These are phyloP conservation scores for Saccostrea cuccullata DNA, from an alignment of 1,140 invertebrate genomes.

Conservation along the genomic window DNA sequence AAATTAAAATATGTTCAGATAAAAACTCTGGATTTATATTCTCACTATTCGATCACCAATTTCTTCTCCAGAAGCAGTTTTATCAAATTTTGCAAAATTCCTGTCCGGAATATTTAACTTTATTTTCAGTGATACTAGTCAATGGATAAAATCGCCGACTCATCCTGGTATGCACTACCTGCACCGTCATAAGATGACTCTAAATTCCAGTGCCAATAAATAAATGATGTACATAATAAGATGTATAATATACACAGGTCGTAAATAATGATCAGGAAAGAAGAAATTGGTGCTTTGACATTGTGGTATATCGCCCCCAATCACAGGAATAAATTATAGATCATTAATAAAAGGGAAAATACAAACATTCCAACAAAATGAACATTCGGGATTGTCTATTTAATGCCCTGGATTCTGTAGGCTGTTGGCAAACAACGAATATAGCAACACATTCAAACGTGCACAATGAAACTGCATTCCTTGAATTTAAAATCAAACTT, in stretches of 20 bases:
- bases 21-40: no score
- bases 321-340: constrained; percentile 22
- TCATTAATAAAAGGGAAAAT: not conserved
- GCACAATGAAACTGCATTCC: no score
- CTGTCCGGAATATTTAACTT: not conserved
- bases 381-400: not conserved
- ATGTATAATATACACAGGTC: not conserved
- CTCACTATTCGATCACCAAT: no score
- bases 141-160: not conserved
- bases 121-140: not conserved
- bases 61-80: no score
- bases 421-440: not conserved
- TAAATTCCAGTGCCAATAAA: not conserved
- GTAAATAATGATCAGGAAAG: constrained; percentile 10
- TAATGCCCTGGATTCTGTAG: not conserved
- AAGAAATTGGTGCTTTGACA: not conserved
- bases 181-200: not conserved
- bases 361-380: not conserved
- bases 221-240: not conserved
- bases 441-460: no score
- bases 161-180: not conserved
- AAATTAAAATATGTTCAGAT: no score
- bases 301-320: not conserved
- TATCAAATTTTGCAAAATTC: no score
- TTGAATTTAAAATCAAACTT: no score